Evolutionary conservation across 2,797 vertebrate species (phyloP), one percentile per base, ranked within the genome.

Genomic region (Rhinogobio ventralis): DNA sequence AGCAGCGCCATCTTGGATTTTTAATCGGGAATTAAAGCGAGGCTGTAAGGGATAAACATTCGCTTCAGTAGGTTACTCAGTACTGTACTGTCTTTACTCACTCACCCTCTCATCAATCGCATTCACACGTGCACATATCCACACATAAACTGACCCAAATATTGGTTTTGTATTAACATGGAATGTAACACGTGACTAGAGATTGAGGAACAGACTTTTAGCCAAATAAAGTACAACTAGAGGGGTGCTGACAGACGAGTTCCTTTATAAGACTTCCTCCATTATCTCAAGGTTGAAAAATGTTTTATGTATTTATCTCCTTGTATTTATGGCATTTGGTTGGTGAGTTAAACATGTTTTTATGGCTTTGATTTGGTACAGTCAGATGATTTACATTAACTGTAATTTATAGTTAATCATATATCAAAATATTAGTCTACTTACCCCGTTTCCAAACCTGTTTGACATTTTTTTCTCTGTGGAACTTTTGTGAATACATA

Each of bases 321-420:
- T 19, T 60, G 14, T 60, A 55, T 77, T 25, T 60, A 25, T 77
- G 36, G 55, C 33, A 60, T 25, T n/a, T 60, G 14, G 23, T 60
- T 25, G 74, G 74, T 77, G 36, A 77, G 74, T 77, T 42, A 42
- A 25, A 77, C 33, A 25, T 25, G 11, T 19, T 42, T 77, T 30
- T 42, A 42, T 60, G 4, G 30, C 49, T 55, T 75, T 20, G 13
- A 57, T n/a, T 57, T n/a, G 2, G 10, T 75, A 9, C 8, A 39
- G 64, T 67, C 64, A 69, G 39, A 69, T n/a, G 23, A 23, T n/a
- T 4, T 55, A 23, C 8, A 4, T 55, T 55, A 62, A 7, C 57
- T 25, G 30, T 33, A 30, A 1, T 33, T 19, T 33, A 19, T 30
- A 7, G 4, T 14, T 60, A 5, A 49, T 69, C 2, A 17, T 64